Percentiles rank a stretch among this genome's conserved stretches.
Conservation (phyloP, 2,113 vertebrate species). For the Poicephalus meyeri region DNA sequence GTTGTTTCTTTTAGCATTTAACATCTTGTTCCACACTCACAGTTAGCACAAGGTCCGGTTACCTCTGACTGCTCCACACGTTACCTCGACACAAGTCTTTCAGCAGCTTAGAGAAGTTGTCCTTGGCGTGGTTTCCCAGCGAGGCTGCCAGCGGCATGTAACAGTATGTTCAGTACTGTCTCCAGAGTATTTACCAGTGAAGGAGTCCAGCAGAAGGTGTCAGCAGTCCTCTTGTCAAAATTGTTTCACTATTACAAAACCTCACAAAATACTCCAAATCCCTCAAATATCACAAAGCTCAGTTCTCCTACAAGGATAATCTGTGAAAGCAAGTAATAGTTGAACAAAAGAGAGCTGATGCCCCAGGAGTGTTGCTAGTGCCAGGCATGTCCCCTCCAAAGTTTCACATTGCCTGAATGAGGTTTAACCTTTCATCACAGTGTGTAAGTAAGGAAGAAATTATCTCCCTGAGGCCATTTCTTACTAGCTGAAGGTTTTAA, state of each 20-base stretch:
- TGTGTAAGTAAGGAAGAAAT: neutral
- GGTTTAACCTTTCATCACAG: neutral
- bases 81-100: neutral
- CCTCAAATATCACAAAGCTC: fast-evolving
- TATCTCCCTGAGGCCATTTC: neutral
- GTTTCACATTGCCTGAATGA: neutral
- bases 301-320: neutral
- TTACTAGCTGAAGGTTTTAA: neutral
- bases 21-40: neutral
- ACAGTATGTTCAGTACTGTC: conserved; percentile 24
- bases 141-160: neutral
- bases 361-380: neutral
- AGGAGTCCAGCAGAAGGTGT: conserved; percentile 29
- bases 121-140: neutral
- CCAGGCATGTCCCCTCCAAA: neutral
- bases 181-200: conserved; percentile 20
- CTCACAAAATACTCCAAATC: neutral
- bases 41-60: neutral
- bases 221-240: conserved; percentile 16
- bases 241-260: neutral
- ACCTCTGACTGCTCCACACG: neutral
- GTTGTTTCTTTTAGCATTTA: neutral
- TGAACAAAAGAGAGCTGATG: neutral
- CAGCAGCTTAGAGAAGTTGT: conserved; percentile 49
- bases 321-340: neutral